Evolutionary conservation across 2,888 invertebrate genomes (phyloP).

Genomic region (Drosophila nigricruria): DNA sequence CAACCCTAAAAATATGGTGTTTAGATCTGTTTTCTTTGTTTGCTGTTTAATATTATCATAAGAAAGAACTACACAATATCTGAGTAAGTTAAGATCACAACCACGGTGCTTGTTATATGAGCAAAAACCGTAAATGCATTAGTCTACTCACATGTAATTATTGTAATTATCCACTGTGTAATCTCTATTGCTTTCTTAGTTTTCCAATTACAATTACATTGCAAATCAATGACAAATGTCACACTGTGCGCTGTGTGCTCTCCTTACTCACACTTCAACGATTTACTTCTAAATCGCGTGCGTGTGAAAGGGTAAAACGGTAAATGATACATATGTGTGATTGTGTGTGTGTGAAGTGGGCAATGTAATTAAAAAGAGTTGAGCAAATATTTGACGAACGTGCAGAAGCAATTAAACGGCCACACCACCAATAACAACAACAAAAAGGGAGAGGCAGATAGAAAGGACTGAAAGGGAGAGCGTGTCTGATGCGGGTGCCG

Average conservation of each 20-base stretch:
- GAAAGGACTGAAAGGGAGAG: conserved; percentile 19
- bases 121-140: too few relatives aligned
- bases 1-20: neutral
- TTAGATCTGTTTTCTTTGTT: neutral
- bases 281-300: conserved; percentile 41
- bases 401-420: conserved; percentile 72
- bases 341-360: conserved; percentile 46
- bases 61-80: too few relatives aligned
- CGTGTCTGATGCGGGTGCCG: conserved; percentile 33
- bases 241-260: conserved; percentile 37
- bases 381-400: conserved; percentile 79
- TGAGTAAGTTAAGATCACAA: neutral
- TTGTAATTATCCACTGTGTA: neutral
- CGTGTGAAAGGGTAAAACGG: conserved; percentile 58
- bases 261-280: conserved; percentile 23
- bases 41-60: neutral
- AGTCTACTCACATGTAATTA: neutral
- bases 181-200: neutral
- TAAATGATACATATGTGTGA: conserved; percentile 16
- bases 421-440: conserved; percentile 50
- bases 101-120: neutral
- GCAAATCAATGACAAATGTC: conserved; percentile 10
- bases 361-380: conserved; percentile 79
- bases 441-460: conserved; percentile 23
- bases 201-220: neutral